phyloP scores from a whole-genome alignment of 2,888 invertebrate species.

The Dolichopus griseipennis region DNA sequence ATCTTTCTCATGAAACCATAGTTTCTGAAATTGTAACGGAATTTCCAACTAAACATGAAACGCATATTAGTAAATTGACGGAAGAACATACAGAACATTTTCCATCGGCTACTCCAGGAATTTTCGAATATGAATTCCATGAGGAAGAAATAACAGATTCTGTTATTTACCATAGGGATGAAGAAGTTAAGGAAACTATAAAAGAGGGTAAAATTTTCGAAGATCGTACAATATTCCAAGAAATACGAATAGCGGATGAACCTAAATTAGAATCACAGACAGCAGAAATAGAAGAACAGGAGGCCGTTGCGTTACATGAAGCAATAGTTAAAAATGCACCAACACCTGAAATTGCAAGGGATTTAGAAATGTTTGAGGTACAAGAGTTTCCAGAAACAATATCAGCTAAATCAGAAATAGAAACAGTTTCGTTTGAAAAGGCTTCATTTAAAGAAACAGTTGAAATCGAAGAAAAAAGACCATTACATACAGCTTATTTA shows the following conservation, averaged over 20 bases:
- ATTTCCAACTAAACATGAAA: background rate
- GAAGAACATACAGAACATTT: background rate
- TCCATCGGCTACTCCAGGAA: background rate
- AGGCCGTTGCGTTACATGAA: background rate
- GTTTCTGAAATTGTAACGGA: background rate
- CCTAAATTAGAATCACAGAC: background rate
- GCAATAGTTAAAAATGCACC: background rate
- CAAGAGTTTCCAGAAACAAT: no score
- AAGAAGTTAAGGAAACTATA: conserved; percentile 18
- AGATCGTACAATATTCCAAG: background rate
- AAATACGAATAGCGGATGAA: background rate
- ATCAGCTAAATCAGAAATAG: background rate
- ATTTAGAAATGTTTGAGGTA: no score
- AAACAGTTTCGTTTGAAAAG: background rate
- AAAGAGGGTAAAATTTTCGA: background rate
- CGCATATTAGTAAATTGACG: background rate
- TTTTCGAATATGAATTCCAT: background rate
- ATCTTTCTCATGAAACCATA: background rate
- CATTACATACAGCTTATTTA: conserved; percentile 17
- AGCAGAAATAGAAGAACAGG: background rate
- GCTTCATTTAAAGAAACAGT: conserved; percentile 13
- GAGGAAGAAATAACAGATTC: background rate
- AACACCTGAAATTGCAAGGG: no score
- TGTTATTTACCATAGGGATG: background rate
- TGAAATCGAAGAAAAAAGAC: conserved; percentile 17